A percentile compares a stretch with the other conserved stretches of the same genome.
These are phyloP conservation scores for Scelioninae gen. 1 DNA, from an alignment of 2,888 invertebrate genomes.

Conservation along the genomic window DNA sequence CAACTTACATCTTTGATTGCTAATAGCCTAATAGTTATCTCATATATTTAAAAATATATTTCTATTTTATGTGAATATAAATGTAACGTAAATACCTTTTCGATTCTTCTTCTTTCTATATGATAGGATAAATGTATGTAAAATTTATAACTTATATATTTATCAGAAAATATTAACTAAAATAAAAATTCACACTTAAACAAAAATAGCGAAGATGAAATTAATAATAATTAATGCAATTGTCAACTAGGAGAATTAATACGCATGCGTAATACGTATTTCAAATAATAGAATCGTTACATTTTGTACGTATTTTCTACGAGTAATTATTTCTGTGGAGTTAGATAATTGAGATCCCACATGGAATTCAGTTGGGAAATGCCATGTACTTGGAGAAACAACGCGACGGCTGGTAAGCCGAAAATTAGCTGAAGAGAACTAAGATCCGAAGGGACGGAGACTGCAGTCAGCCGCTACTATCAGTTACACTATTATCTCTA, in stretches of 20 bases:
- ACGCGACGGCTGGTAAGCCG: slow-evolving; percentile 81
- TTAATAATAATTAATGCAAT: slow-evolving; percentile 47
- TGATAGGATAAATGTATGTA: no score
- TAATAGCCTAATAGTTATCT: no score
- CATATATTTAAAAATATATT: no score
- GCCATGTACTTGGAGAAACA: slow-evolving; percentile 72
- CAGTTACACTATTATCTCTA: slow-evolving; percentile 83
- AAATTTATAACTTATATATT: no score
- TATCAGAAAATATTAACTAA: no score
- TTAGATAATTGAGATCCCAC: slow-evolving; percentile 67
- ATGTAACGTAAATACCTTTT: no score
- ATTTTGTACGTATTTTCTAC: slow-evolving; percentile 57
- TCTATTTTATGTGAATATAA: no score
- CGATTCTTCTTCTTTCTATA: no score
- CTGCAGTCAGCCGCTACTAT: slow-evolving; percentile 82
- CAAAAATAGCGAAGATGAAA: neutral
- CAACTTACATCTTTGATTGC: no score
- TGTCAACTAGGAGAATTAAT: slow-evolving; percentile 16
- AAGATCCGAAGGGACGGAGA: slow-evolving; percentile 76
- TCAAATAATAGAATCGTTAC: slow-evolving; percentile 52
- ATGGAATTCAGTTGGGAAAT: slow-evolving; percentile 70
- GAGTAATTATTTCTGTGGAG: slow-evolving; percentile 66
- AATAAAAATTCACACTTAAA: neutral
- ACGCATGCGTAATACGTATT: slow-evolving; percentile 41
- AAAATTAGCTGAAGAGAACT: slow-evolving; percentile 81